Percentiles rank a stretch among this genome's conserved stretches.
Evolutionary conservation across 2,888 invertebrate genomes (phyloP).

Genomic region (Alitta virens): DNA sequence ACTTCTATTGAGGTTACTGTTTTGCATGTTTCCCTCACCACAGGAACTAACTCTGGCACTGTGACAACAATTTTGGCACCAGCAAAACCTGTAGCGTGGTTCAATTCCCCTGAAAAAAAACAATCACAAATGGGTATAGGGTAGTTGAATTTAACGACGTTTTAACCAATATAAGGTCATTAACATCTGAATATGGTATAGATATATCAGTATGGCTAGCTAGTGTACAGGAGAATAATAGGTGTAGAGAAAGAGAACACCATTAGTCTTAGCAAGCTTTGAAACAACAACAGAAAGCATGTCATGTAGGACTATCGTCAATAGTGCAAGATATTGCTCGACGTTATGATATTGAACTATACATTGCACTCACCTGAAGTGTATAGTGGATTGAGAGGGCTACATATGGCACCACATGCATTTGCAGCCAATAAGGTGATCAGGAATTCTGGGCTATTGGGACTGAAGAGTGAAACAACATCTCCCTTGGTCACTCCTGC

Average conservation of each 20-base stretch:
- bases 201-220: too few relatives aligned
- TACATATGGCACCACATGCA: slow-evolving; percentile 24
- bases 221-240: too few relatives aligned
- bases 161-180: too few relatives aligned
- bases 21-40: neutral
- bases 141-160: too few relatives aligned
- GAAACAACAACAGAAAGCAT: too few relatives aligned
- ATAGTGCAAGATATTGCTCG: too few relatives aligned
- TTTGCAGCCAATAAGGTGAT: slow-evolving; percentile 26
- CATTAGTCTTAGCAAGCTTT: too few relatives aligned
- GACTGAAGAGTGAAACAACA: slow-evolving; percentile 39
- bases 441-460: slow-evolving; percentile 46
- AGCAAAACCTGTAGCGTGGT: neutral
- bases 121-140: too few relatives aligned
- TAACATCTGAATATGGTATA: too few relatives aligned
- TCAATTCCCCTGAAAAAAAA: neutral
- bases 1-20: neutral
- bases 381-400: slow-evolving; percentile 26
- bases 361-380: slow-evolving; percentile 24
- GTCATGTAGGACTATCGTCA: too few relatives aligned
- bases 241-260: too few relatives aligned
- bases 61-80: neutral
- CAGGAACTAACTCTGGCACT: neutral
- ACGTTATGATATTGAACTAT: too few relatives aligned
- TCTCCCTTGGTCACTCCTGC: slow-evolving; percentile 47